Evolutionary conservation across 2,888 invertebrate genomes (phyloP), one percentile per base, ranked within the genome.

Genomic region (Epiblema foenella): DNA sequence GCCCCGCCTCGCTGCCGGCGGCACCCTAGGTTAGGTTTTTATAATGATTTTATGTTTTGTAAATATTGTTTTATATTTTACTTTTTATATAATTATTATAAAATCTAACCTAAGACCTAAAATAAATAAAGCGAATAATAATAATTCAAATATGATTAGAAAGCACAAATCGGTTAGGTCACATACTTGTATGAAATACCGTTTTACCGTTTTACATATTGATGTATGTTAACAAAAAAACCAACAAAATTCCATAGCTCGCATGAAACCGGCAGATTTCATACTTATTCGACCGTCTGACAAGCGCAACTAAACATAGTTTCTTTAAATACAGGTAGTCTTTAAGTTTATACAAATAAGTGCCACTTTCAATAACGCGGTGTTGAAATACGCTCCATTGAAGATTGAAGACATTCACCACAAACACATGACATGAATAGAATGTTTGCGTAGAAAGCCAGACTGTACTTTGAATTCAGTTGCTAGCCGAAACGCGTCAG

Each of bases 361-460:
- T n/a, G 5, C 46, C 46, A 46, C n/a, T 46, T 46, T n/a, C n/a
- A 46, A 46, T 46, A 1, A 5, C 1, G n/a, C n/a, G n/a, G n/a
- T n/a, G 7, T n/a, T 8, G 7, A 46, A 46, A 46, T n/a, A 46
- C 46, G n/a, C 46, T 46, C n/a, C 15, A 46, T 46, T 46, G 46
- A 42, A 42, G 5, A 4, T 5, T 29, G 5, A 4, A n/a, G 24
- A 5, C 33, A 46, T 46, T 46, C 46, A n/a, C n/a, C 4, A 46
- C 8, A 46, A 46, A 46, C 42, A 46, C 46, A 46, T 46, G 24
- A n/a, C 46, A 56, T 29, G 2, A 7, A 15, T 56, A 29, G 2
- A 7, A 15, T 56, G 54, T 56, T 56, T 56, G 29, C 29, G 15
- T 54, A 56, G 54, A 56, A 56, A 29, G 56, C 56, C 54, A 54